phyloP scores from a whole-genome alignment of 2,888 invertebrate species.

The Parnassius smintheus region DNA sequence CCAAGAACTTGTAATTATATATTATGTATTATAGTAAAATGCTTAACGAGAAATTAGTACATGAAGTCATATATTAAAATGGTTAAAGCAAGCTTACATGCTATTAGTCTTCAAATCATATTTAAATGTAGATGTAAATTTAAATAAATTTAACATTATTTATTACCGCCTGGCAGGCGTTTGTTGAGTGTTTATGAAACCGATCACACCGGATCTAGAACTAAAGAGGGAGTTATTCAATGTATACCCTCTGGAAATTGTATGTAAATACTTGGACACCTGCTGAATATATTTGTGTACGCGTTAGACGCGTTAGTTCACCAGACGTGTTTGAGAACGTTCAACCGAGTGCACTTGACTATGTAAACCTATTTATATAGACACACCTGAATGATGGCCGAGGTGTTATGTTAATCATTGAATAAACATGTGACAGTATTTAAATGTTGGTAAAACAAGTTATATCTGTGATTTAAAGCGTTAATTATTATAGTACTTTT shows the following conservation, averaged over 20 bases:
- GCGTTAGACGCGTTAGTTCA: conserved; percentile 51
- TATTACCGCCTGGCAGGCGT: conserved; percentile 16
- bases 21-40: neutral
- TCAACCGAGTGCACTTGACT: conserved; percentile 67
- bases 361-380: conserved; percentile 75
- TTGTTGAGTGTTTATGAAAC: conserved; percentile 42
- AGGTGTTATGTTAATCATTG: conserved; percentile 65
- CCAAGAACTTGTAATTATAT: neutral
- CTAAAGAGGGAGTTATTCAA: conserved; percentile 59
- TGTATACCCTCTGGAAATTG: conserved; percentile 71
- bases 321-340: conserved; percentile 65
- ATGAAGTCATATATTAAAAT: neutral
- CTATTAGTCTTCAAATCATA: conserved; percentile 24
- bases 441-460: conserved; percentile 30
- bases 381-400: conserved; percentile 50
- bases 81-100: conserved; percentile 16
- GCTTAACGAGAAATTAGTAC: neutral
- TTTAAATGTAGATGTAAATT: conserved; percentile 26
- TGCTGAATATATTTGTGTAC: conserved; percentile 76
- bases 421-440: conserved; percentile 50
- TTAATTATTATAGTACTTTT: too few relatives aligned
- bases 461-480: conserved; percentile 1
- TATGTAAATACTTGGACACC: conserved; percentile 79
- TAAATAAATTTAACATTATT: conserved; percentile 26
- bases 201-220: conserved; percentile 60